These are phyloP conservation scores for Microtus montanus DNA, from an alignment of 2,113 vertebrate genomes.

Conservation along the genomic window DNA sequence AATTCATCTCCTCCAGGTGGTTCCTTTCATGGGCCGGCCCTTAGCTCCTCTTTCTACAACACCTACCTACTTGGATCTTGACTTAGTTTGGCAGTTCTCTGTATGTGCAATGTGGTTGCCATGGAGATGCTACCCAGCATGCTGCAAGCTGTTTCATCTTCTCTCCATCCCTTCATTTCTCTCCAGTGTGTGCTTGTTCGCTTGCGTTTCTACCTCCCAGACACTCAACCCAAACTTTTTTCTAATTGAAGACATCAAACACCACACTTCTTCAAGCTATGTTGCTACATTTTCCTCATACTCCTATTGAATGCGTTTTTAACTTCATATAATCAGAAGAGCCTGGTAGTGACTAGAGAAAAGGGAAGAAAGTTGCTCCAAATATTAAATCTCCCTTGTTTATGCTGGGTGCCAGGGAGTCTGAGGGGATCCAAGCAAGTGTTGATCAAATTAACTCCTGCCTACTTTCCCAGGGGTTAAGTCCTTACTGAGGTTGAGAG, in stretches of 20 bases:
- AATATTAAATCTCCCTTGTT: constrained; percentile 41
- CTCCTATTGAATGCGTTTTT: constrained; percentile 34
- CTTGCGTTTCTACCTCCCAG: constrained; percentile 47
- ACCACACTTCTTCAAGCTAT: constrained; percentile 70
- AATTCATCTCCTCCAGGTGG: constrained; percentile 59
- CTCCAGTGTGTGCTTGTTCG: constrained; percentile 65
- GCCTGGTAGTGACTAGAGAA: constrained; percentile 17
- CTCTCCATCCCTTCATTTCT: constrained; percentile 78
- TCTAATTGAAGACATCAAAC: constrained; percentile 82
- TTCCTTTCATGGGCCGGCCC: constrained; percentile 46
- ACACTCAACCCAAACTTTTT: constrained; percentile 75
- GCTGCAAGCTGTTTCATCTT: constrained; percentile 68
- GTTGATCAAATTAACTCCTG: constrained; percentile 58
- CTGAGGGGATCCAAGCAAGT: constrained; percentile 49
- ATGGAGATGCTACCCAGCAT: constrained; percentile 82
- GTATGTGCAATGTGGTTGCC: constrained; percentile 82
- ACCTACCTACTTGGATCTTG: constrained; percentile 79
- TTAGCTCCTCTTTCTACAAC: constrained; percentile 69
- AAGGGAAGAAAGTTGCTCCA: constrained; percentile 16
- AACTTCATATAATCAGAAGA: constrained; percentile 60
- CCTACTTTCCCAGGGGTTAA: constrained; percentile 43
- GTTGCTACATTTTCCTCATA: constrained; percentile 17
- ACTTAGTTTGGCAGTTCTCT: constrained; percentile 84
- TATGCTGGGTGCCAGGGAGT: constrained; percentile 46
- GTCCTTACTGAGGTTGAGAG: constrained; percentile 27